Evolutionary conservation across 1,140 invertebrate species (phyloP), one percentile per base, ranked within the genome.

Genomic region (Rhagoletis pomonella): DNA sequence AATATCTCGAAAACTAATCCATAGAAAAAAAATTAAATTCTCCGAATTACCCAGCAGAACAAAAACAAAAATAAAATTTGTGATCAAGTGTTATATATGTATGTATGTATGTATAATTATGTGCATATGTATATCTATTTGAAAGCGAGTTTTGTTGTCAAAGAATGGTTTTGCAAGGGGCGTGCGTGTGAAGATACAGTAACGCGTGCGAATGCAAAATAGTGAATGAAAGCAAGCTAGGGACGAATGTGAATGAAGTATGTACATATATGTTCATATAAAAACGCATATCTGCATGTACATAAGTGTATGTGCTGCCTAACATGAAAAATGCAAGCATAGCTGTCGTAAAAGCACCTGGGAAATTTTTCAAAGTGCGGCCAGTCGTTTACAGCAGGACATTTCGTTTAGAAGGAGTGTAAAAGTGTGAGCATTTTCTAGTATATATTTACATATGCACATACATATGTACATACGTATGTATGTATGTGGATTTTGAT

Each of bases 281-380:
- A 55, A 5, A 55, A 55, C 1, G 50, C 50, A 10, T 29, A 29
- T 1, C 29, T 29, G 29, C 29, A 29, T 29, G 29, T 29, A 29
- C 29, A 29, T 29, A 29, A 29, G 29, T 29, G 29, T 29, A 29
- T 29, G 29, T 29, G 29, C 29, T 29, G 29, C 29, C 29, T 55
- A 7, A 10, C 50, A 55, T 50, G 17, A 55, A 81, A 47, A 81
- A n/a, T 55, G 47, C 73, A 81, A 47, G n/a, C 73, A n/a, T 81
- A 3, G n/a, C 44, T 77, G 47, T 17, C 44, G 47, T 47, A 77
- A 77, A 77, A 14, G 69, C 69, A 77, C 47, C 44, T 55, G 73
- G 44, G n/a, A 81, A 81, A 81, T 81, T 19, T 55, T 81, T 81
- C 47, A 81, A 55, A 81, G 73, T 55, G 6, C 19, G 73, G 14